Evolutionary conservation across 2,888 invertebrate genomes (phyloP).

Genomic region (Rhodophaea formosa): DNA sequence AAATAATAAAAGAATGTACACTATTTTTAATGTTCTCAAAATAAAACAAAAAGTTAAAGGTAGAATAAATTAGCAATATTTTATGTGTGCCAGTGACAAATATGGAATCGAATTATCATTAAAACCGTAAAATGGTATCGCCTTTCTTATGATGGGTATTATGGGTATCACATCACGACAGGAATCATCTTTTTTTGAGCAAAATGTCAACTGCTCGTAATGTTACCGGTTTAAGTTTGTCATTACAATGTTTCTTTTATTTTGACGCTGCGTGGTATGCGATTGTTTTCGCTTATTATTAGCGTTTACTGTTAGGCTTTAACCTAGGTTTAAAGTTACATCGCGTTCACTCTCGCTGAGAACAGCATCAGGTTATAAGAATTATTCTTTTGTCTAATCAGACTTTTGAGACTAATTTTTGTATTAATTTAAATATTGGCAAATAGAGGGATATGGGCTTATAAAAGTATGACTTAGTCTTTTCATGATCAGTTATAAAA

Average conservation of each 20-base stretch:
- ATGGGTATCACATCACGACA: constrained; percentile 42
- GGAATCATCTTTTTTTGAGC: constrained; percentile 56
- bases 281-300: constrained; percentile 26
- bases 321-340: not conserved
- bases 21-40: not conserved
- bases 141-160: constrained; percentile 39
- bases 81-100: constrained; percentile 27
- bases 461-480: too few relatives aligned
- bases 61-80: constrained; percentile 23
- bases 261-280: constrained; percentile 31
- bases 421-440: too few relatives aligned
- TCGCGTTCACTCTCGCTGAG: too few relatives aligned
- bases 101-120: constrained; percentile 27
- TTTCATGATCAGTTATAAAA: too few relatives aligned
- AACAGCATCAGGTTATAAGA: too few relatives aligned
- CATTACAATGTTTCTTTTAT: constrained; percentile 51
- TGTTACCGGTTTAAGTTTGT: constrained; percentile 62
- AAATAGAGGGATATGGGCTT: too few relatives aligned
- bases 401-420: too few relatives aligned
- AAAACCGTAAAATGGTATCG: constrained; percentile 14
- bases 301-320: constrained; percentile 1
- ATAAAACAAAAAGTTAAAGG: not conserved
- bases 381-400: too few relatives aligned
- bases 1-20: not conserved
- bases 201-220: constrained; percentile 70